These are phyloP conservation scores for Acheta domesticus DNA, from an alignment of 2,888 invertebrate species.

Conservation along the genomic window DNA sequence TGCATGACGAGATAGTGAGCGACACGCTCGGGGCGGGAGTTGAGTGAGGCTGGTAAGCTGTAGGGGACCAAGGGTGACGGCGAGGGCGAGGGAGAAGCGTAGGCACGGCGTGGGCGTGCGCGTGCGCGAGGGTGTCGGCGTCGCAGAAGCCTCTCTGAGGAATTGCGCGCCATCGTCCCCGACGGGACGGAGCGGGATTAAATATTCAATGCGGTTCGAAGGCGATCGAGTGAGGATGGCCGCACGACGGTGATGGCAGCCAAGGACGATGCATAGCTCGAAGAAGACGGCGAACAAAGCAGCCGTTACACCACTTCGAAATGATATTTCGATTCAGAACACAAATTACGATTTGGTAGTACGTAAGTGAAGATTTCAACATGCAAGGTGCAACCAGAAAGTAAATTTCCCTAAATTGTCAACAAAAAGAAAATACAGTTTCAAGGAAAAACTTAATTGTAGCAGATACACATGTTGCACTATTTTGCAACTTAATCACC, in stretches of 20 bases:
- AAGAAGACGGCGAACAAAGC: no score
- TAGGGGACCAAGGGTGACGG: background rate
- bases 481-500: no score
- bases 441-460: no score
- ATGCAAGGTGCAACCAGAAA: no score
- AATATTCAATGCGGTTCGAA: background rate
- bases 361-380: no score
- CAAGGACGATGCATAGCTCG: no score
- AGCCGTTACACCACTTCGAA: no score
- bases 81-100: background rate
- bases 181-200: background rate
- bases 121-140: background rate
- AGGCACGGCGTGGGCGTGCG: background rate
- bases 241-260: background rate
- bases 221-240: background rate
- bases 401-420: no score
- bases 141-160: background rate
- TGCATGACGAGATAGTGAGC: background rate
- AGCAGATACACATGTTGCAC: no score
- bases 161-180: slow-evolving; percentile 6
- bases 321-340: no score
- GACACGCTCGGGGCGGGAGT: background rate
- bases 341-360: no score
- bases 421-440: no score
- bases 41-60: background rate